phyloP scores from a whole-genome alignment of 30 jellyfish, hydroid and myxozoan genomes.

The Hydractinia symbiolongicarpus region DNA sequence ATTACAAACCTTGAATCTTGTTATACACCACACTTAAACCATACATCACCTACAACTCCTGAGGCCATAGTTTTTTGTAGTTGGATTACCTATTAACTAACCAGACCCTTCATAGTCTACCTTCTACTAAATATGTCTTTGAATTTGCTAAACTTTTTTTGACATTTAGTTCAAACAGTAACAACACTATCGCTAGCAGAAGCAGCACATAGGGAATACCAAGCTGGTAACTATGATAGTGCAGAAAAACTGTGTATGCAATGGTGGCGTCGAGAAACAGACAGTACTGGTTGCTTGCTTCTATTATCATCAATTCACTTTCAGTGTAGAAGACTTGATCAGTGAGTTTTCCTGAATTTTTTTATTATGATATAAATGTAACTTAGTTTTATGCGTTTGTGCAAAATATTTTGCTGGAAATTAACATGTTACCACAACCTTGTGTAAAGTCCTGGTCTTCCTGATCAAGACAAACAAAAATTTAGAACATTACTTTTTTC shows the following conservation, averaged over 20 bases:
- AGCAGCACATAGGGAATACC: constrained; percentile 95
- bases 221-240: constrained; percentile 88
- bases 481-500: not conserved
- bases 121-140: not conserved
- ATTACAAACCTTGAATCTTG: no score
- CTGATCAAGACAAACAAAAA: no score
- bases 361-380: not conserved
- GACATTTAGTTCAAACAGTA: constrained; percentile 54
- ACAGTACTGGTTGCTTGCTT: constrained; percentile 90
- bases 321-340: constrained; percentile 91
- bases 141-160: not conserved
- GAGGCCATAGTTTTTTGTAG: not conserved
- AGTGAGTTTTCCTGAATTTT: constrained; percentile 45
- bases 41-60: no score
- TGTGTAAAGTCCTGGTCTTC: no score
- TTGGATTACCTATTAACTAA: not conserved
- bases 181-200: constrained; percentile 91
- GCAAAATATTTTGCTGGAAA: no score
- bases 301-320: constrained; percentile 90
- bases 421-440: no score
- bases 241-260: constrained; percentile 96
- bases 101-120: not conserved
- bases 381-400: no score
- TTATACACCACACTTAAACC: no score
- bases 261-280: constrained; percentile 99